Evolutionary conservation across 2,113 vertebrate species (phyloP).

Genomic region (Bufo bufo): DNA sequence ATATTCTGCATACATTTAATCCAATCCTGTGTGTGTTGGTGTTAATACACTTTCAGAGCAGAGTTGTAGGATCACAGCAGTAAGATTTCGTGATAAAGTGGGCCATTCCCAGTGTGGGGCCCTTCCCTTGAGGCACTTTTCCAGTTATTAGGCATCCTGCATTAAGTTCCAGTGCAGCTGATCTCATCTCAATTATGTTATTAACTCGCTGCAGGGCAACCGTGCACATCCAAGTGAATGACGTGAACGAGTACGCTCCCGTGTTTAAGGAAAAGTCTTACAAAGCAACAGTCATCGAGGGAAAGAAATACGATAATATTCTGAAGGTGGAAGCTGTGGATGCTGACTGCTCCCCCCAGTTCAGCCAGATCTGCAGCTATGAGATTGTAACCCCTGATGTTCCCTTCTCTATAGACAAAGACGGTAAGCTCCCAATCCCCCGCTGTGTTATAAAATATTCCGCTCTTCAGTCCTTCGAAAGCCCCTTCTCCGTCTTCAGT

Average conservation of each 20-base stretch:
- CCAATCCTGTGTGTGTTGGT: no score
- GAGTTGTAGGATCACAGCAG: neutral
- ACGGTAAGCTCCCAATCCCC: conserved; percentile 76
- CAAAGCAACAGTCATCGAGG: conserved; percentile 87
- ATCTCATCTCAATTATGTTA: conserved; percentile 1
- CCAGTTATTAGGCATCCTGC: neutral
- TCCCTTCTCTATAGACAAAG: conserved; percentile 92
- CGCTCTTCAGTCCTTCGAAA: no score
- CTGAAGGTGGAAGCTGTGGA: conserved; percentile 91
- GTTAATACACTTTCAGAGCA: neutral
- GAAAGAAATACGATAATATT: conserved; percentile 84
- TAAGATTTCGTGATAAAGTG: neutral
- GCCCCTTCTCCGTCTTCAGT: no score
- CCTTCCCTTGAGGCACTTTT: neutral
- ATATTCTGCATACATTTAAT: no score
- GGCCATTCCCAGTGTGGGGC: neutral
- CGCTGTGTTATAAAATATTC: neutral
- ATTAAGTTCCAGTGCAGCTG: neutral
- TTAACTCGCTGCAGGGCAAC: conserved; percentile 79
- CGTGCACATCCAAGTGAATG: conserved; percentile 96
- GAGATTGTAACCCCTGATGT: conserved; percentile 93
- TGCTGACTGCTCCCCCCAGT: conserved; percentile 96
- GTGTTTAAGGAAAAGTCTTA: conserved; percentile 97
- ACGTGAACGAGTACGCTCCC: conserved; percentile 92
- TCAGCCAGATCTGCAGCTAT: conserved; percentile 97